Evolutionary conservation across 2,797 vertebrate species (phyloP), one percentile per base, ranked within the genome.

Genomic region (Mycteria americana): DNA sequence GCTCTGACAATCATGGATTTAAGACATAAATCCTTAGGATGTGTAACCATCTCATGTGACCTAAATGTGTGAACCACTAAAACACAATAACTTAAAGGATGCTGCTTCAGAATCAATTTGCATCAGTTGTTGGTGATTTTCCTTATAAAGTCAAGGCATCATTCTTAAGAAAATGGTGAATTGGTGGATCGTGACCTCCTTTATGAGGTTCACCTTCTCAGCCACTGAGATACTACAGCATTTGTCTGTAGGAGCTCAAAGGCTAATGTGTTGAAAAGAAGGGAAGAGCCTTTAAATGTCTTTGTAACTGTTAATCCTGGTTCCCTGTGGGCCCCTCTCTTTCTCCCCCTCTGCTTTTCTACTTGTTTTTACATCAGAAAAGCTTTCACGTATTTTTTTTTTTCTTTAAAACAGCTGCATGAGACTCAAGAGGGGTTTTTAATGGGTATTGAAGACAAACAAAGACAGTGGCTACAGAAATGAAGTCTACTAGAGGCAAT

Each of bases 201-300:
- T 99, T 99, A 99, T 98, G 98, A 98, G 99, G 99, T 99, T 99
- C 99, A 99, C 98, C 98, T 98, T 98, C 98, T 98, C 98, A 98
- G 93, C 98, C 97, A 96, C 98, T 98, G 98, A 99, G 98, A 99
- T 98, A 98, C 98, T 98, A 97, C 96, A 97, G 98, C 97, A 96
- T 99, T 99, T 99, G 98, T 98, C 99, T 98, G 98, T 97, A 97
- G 98, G 98, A 98, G 98, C 98, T 98, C 98, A 99, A 98, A 99
- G 98, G 98, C 97, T 95, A 91, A 96, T 48, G 96, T 95, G 94
- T 96, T 99, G 98, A 99, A 99, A 99, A 99, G 98, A 98, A 97
- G 98, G 98, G 98, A 99, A 98, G 98, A 98, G 98, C 98, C 98
- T 99, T 99, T 98, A 99, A 99, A 98, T 98, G 99, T 99, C 99